Percentiles rank a stretch among this genome's conserved stretches.
phyloP scores from a whole-genome alignment of 2,113 vertebrate genomes.

The Talpa occidentalis region DNA sequence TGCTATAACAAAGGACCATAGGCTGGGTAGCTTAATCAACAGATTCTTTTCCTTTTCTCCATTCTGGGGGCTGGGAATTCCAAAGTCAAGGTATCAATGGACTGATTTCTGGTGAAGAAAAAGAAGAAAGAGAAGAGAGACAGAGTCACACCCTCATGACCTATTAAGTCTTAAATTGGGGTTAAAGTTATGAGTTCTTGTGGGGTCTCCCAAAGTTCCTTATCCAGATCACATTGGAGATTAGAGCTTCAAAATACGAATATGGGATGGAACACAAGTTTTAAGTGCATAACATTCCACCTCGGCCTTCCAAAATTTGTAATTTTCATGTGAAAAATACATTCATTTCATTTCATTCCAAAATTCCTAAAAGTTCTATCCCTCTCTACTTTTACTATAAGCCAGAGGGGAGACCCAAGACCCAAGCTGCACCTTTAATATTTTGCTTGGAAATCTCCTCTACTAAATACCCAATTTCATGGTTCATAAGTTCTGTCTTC shows the following conservation, averaged over 20 bases:
- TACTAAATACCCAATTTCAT: constrained; percentile 1
- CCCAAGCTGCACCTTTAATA: not conserved
- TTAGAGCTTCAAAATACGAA: not conserved
- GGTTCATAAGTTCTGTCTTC: not conserved
- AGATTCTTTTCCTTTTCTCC: not conserved
- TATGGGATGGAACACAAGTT: not conserved
- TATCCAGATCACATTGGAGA: not conserved
- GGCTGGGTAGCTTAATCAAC: not conserved
- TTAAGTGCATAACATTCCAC: not conserved
- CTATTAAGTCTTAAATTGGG: not conserved
- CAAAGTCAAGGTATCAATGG: not conserved
- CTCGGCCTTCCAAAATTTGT: not conserved
- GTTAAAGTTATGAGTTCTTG: too few relatives aligned
- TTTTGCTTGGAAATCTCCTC: not conserved
- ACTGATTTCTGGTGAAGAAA: not conserved
- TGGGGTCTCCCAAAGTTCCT: not conserved
- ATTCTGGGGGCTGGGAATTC: not conserved
- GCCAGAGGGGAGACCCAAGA: not conserved
- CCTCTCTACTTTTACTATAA: not conserved
- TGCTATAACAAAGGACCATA: not conserved
- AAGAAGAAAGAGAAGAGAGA: too few relatives aligned
- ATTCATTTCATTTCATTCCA: not conserved
- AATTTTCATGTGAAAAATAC: not conserved
- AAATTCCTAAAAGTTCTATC: not conserved
- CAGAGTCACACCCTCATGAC: not conserved